Conservation (phyloP, 2,113 vertebrate genomes). For the Ophiodon elongatus region DNA sequence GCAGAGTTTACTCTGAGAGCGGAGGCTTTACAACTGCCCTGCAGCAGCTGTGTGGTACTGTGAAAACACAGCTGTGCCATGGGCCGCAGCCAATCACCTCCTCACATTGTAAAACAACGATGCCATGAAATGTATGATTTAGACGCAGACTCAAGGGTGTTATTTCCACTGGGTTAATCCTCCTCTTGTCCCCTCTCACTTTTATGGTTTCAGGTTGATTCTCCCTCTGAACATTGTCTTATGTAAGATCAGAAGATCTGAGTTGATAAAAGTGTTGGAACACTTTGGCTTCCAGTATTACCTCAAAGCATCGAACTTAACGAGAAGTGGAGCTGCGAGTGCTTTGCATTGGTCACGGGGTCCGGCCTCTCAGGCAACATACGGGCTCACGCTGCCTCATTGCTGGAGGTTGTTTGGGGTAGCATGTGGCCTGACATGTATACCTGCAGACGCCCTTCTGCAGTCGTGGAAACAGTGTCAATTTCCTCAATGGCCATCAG, state of each 20-base stretch:
- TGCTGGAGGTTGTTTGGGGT: not conserved
- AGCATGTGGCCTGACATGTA: not conserved
- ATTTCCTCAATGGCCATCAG: not conserved
- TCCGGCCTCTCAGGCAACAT: not conserved
- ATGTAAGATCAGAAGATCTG: constrained; percentile 3
- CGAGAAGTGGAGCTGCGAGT: not conserved
- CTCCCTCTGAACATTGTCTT: not conserved
- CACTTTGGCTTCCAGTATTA: not conserved
- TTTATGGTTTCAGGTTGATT: constrained; percentile 11
- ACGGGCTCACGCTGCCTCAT: not conserved
- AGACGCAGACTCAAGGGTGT: not conserved
- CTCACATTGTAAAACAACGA: constrained; percentile 12
- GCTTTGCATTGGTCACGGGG: not conserved
- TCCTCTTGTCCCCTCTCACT: not conserved
- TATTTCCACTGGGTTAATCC: not conserved
- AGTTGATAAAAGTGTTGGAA: not conserved
- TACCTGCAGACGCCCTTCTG: not conserved
- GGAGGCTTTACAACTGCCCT: constrained; percentile 46
- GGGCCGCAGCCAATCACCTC: constrained; percentile 29
- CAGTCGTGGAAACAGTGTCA: not conserved
- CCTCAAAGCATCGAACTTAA: not conserved
- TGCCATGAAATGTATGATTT: constrained; percentile 1
- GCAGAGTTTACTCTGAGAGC: constrained; percentile 34
- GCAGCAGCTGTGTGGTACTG: constrained; percentile 34
- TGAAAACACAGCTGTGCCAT: not conserved